Base-by-base conservation (phyloP, 2,797 vertebrate genomes). In the Podarcis siculus region DNA sequence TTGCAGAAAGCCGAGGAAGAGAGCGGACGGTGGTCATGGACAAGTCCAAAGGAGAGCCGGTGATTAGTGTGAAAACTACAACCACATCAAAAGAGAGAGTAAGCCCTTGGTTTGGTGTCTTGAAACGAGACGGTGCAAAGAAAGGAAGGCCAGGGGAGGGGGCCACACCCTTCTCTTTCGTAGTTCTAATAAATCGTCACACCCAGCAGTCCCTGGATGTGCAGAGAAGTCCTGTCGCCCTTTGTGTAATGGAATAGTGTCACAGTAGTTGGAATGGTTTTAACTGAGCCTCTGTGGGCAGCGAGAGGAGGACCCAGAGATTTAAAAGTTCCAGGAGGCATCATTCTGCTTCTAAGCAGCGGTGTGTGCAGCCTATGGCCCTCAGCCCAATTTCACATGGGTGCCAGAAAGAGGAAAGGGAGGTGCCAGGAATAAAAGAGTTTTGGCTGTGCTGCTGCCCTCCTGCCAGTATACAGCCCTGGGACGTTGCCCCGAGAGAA, bases 21-120 rank as follows among this genome's bases (percentile, higher is more conserved):
- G 98, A 99, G 89, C 98, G 99, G 92, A 99, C 98, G 0, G 99
- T 99, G 0, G 98, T 99, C 0, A 99, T 99, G 99, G 99, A 99
- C 93, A 98, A 98, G 92, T 99, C 98, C 3, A 99, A 99, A 96
- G 99, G 99, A 64, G 99, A 99, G 79, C 99, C 99, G 0, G 98
- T 99, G 86, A 98, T 99, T 92, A 99, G 99, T 0, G 98, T 99
- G 81, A 99, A 99, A 95, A 98, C 99, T 8, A 97, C 98, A 82
- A 98, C 97, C 97, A 97, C 98, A 88, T 99, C 98, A 91, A 99
- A 99, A 89, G 99, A 99, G 82, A 95, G 98, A 90, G 98, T 99
- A 93, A 96, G 98, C 95, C 67, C 32, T 86, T 8, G 39, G 23
- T 37, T 89, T 69, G 35, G 61, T 66, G 9, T 42, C 55, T 64